These are phyloP conservation scores for Tromatobia lineatoria DNA, from an alignment of 2,888 invertebrate species.

Conservation along the genomic window DNA sequence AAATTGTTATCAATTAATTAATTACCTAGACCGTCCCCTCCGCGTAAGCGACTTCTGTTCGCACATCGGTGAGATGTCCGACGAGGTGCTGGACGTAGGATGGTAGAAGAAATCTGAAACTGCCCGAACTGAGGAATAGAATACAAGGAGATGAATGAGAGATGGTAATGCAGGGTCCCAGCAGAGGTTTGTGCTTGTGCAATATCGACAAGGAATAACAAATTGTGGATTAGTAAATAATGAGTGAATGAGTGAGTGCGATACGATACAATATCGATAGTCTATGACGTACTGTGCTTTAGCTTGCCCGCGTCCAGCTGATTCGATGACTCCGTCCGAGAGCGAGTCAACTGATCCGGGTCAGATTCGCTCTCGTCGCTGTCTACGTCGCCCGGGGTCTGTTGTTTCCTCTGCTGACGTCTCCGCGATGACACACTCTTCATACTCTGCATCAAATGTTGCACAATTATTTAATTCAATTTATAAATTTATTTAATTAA, in stretches of 20 bases:
- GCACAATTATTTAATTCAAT: constrained; percentile 3
- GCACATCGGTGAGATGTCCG: constrained; percentile 92
- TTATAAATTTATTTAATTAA: background rate
- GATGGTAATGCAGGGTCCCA: constrained; percentile 59
- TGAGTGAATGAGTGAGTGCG: constrained; percentile 33
- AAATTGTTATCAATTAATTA: background rate
- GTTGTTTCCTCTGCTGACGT: constrained; percentile 88
- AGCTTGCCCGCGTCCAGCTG: constrained; percentile 90
- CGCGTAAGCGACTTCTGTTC: constrained; percentile 92
- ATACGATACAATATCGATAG: constrained; percentile 6
- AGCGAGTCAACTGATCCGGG: constrained; percentile 90
- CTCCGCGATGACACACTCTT: constrained; percentile 87
- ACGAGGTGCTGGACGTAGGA: constrained; percentile 92
- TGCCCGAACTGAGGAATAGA: constrained; percentile 82
- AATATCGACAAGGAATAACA: background rate
- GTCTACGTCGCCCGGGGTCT: constrained; percentile 87
- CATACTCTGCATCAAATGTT: constrained; percentile 79
- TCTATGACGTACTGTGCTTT: constrained; percentile 88
- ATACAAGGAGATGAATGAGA: constrained; percentile 63
- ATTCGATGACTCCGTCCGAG: constrained; percentile 91
- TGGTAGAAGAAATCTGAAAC: constrained; percentile 91
- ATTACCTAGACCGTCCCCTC: constrained; percentile 90
- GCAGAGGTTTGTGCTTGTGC: constrained; percentile 36
- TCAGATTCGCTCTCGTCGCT: constrained; percentile 92
- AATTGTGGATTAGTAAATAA: constrained; percentile 15